Percentiles rank a stretch among this genome's conserved stretches.
Conservation (phyloP, 2,113 vertebrate species). For the Scalopus aquaticus region DNA sequence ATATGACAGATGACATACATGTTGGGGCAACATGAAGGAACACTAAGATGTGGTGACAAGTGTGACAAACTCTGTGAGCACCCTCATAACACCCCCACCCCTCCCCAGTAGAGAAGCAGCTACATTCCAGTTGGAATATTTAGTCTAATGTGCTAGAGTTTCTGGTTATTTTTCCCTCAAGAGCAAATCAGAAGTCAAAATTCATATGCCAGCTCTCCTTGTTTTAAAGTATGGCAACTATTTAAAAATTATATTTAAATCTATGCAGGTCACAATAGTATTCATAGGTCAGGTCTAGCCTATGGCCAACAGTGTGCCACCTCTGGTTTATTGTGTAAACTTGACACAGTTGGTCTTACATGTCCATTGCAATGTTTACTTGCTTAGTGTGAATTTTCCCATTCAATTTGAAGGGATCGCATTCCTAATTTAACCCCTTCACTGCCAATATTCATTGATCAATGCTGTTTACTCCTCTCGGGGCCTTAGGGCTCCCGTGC, state of each 20-base stretch:
- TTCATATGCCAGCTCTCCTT: background rate
- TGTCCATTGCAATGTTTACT: background rate
- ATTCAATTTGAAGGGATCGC: background rate
- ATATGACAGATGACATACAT: accelerated
- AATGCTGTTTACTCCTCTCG: background rate
- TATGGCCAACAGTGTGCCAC: background rate
- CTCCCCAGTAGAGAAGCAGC: background rate
- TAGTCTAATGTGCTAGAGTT: background rate
- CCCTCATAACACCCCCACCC: too few species aligned
- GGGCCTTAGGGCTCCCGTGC: background rate
- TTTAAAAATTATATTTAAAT: background rate
- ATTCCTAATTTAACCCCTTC: background rate
- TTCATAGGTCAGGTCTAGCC: background rate
- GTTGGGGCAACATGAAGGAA: background rate
- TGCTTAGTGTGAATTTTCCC: accelerated
- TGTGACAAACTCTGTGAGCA: accelerated
- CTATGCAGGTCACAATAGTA: background rate
- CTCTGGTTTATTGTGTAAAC: background rate
- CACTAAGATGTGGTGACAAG: accelerated
- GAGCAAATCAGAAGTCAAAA: background rate
- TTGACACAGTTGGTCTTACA: too few species aligned
- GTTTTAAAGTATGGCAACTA: background rate
- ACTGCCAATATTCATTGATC: background rate
- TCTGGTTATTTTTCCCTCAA: background rate
- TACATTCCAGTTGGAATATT: accelerated